These are phyloP conservation scores for Bombus confusus DNA, from an alignment of 1,140 invertebrate species.

Conservation along the genomic window DNA sequence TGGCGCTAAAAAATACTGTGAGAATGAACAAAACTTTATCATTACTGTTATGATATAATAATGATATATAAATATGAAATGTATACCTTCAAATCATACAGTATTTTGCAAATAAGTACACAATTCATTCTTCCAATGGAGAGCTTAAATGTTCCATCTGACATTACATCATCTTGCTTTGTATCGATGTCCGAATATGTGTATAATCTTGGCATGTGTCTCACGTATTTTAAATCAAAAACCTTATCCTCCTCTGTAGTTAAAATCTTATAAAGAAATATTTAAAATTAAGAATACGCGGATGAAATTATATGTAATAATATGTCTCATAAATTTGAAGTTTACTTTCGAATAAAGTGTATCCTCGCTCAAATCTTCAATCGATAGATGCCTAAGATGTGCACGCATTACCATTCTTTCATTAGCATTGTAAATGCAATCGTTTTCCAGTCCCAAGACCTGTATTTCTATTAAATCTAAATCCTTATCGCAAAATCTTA, in stretches of 20 bases:
- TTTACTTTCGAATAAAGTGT: slow-evolving; percentile 90
- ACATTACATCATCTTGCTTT: slow-evolving; percentile 83
- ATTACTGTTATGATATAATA: neutral
- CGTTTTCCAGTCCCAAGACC: slow-evolving; percentile 86
- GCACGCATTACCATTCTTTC: slow-evolving; percentile 89
- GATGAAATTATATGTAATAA: neutral
- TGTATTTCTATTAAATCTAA: slow-evolving; percentile 87
- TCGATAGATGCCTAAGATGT: slow-evolving; percentile 86
- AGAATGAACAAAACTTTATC: slow-evolving; percentile 35
- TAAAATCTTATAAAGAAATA: slow-evolving; percentile 82
- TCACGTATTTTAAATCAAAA: slow-evolving; percentile 89
- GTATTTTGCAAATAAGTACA: slow-evolving; percentile 87
- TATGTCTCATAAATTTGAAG: neutral
- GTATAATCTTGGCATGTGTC: slow-evolving; percentile 85
- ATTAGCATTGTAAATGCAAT: slow-evolving; percentile 91
- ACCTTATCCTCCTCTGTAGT: slow-evolving; percentile 90
- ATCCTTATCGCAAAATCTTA: slow-evolving; percentile 88
- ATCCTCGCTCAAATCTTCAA: slow-evolving; percentile 89
- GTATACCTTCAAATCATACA: slow-evolving; percentile 87
- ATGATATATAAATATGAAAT: slow-evolving; percentile 39
- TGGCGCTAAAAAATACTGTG: slow-evolving; percentile 87
- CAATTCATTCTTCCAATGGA: slow-evolving; percentile 88
- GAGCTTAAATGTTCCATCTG: slow-evolving; percentile 87
- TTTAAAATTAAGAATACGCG: slow-evolving; percentile 13
- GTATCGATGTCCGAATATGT: slow-evolving; percentile 80